Evolutionary conservation across 2,113 vertebrate genomes (phyloP), one percentile per base, ranked within the genome.

Genomic region (Falco punctatus): DNA sequence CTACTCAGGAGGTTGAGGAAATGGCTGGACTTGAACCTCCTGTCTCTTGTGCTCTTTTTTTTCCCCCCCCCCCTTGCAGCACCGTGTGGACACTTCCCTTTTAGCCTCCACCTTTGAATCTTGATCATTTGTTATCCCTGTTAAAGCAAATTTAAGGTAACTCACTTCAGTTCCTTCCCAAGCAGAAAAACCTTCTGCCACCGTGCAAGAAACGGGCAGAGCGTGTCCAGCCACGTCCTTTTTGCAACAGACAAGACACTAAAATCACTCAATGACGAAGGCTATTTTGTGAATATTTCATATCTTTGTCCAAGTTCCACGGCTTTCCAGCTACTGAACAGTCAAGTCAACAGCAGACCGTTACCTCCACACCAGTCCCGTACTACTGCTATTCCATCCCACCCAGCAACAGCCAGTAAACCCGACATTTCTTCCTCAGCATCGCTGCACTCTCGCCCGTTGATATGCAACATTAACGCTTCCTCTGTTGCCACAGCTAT

Each of bases 381-480:
- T 46, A 48, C 28, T 24, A 33, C 6, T 88, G n/a, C 73, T 81
- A 57, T 48, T 48, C 64, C 3, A 33, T 20, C 61, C 35, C 58
- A 42, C n/a, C 27, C 15, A 67, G 13, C 24, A 20, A 14, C 32
- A 42, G n/a, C 3, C 69, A 55, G 21, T 8, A n/a, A 51, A 87
- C 23, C 7, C 22, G 12, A 27, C 58, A 6, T 26, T 58, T 51
- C 27, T 9, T 26, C 55, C 69, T 55, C 77, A 67, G 65, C 72
- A 83, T 14, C 58, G 4, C 42, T 2, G 1, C 12, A 3, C 72
- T 81, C 66, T 35, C 13, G 2, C 2, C 2, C 0, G 0, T 9
- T 16, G 6, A 10, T 9, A 0, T 1, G 22, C 70, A 16, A 18
- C n/a, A 26, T 4, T 1, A 16, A 11, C 12, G 3, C 24, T 5